Evolutionary conservation across 2,888 invertebrate species (phyloP), one percentile per base, ranked within the genome.

Genomic region (Orthosia cruda): DNA sequence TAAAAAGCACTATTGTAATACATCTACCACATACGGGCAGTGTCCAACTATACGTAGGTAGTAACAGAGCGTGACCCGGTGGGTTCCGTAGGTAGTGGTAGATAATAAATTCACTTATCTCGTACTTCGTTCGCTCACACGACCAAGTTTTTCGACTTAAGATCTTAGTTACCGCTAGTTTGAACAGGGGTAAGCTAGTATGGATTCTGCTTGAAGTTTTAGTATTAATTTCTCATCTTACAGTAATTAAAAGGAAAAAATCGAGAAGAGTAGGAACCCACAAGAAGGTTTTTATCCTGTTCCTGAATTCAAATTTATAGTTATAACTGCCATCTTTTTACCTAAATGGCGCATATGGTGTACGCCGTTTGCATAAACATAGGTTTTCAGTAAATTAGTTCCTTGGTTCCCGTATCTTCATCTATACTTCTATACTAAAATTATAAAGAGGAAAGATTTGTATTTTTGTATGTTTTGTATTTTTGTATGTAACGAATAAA

Each of bases 81-180:
- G n/a, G 78, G 81, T 86, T 84, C 62, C 13, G 82, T 76, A 81
- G 80, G 81, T 86, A 85, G 84, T 83, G 79, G 77, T 69, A 90
- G 93, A 93, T 92, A 93, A 92, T 92, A 93, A 91, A 93, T 92
- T 92, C 90, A 92, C 91, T 94, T 94, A 94, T 93, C 93, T 89
- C 63, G 74, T 74, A 62, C 67, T 77, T 77, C 75, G 68, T 78
- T 77, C 64, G 82, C 84, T 87, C 86, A 85, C 87, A 87, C 84
- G 88, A 88, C 82, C 84, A 95, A 95, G 93, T 93, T 95, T 95
- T 95, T 94, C 91, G 87, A 93, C 93, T 93, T 91, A 89, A 90
- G 87, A 89, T 91, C 91, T 89, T 87, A 90, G 92, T 91, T 92
- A 84, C 84, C 78, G 69, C 83, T 91, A 90, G 91, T 93, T 92